These are phyloP conservation scores for Drosophila pseudoananassae DNA, from an alignment of 1,140 invertebrate genomes.

Conservation along the genomic window DNA sequence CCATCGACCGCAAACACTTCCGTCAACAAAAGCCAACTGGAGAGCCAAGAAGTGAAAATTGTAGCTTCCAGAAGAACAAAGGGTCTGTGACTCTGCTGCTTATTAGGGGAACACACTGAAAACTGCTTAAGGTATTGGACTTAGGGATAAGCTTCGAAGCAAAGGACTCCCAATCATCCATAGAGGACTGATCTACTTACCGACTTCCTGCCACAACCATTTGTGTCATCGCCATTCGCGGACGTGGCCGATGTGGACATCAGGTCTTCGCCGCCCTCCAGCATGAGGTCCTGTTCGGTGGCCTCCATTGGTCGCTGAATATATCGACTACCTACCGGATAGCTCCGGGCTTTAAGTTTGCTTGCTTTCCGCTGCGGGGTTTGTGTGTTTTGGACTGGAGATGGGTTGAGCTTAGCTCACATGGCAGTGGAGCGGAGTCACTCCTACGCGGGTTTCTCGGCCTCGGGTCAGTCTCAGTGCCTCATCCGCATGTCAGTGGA, in stretches of 20 bases:
- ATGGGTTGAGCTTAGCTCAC: conserved; percentile 45
- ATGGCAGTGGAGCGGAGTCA: conserved; percentile 40
- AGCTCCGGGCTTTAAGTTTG: conserved; percentile 1
- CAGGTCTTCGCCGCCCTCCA: conserved; percentile 58
- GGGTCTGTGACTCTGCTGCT: neutral
- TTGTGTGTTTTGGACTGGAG: conserved; percentile 27
- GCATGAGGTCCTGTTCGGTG: conserved; percentile 60
- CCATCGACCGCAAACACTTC: conserved; percentile 24
- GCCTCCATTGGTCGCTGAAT: conserved; percentile 40
- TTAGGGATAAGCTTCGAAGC: neutral
- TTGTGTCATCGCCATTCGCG: conserved; percentile 65
- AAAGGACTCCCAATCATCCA: neutral
- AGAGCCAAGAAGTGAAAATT: neutral
- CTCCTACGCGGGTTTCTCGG: conserved; percentile 45
- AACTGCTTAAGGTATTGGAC: neutral
- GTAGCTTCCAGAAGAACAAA: neutral
- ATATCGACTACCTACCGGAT: conserved; percentile 9
- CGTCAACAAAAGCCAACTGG: conserved; percentile 5
- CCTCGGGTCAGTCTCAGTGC: conserved; percentile 55
- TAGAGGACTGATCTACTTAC: conserved; percentile 37
- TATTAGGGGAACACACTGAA: neutral
- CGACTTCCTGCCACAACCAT: conserved; percentile 68
- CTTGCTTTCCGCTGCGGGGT: conserved; percentile 15
- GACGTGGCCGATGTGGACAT: conserved; percentile 72
- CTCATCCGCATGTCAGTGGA: conserved; percentile 46